A percentile compares a stretch with the other conserved stretches of the same genome.
These are phyloP conservation scores for Muscicapa adusta DNA, from an alignment of 2,113 vertebrate genomes.

Conservation along the genomic window DNA sequence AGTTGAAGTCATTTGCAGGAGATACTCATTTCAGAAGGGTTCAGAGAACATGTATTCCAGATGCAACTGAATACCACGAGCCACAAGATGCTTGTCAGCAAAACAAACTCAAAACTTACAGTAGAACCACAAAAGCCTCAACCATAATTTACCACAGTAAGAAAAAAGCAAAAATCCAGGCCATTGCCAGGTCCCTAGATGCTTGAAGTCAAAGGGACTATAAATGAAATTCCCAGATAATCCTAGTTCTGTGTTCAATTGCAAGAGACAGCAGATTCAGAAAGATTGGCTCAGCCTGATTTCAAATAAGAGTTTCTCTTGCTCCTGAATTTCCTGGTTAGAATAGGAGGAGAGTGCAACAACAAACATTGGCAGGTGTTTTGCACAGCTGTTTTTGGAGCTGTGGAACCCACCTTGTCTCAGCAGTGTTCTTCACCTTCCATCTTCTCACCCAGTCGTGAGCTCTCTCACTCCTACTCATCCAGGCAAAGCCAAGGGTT, in stretches of 20 bases:
- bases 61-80: not conserved
- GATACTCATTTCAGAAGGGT: not conserved
- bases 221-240: not conserved
- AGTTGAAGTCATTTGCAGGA: not conserved
- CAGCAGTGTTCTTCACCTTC: not conserved
- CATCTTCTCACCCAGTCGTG: accelerated
- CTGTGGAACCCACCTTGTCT: not conserved
- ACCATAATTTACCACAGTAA: not conserved
- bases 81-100: not conserved
- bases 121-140: not conserved
- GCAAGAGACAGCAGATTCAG: not conserved
- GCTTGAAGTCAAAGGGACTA: not conserved
- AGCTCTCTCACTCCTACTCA: not conserved
- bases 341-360: not conserved
- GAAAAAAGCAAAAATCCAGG: not conserved
- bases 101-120: not conserved
- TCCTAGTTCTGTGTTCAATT: not conserved
- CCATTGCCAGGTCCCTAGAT: not conserved
- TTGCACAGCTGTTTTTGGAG: not conserved
- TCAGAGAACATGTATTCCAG: not conserved
- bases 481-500: not conserved
- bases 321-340: not conserved
- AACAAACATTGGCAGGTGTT: not conserved
- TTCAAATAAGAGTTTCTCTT: not conserved
- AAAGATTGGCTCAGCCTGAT: not conserved